A percentile compares a stretch with the other conserved stretches of the same genome.
Conservation (phyloP, 2,113 vertebrate species). For the Phalacrocorax pelagicus region DNA sequence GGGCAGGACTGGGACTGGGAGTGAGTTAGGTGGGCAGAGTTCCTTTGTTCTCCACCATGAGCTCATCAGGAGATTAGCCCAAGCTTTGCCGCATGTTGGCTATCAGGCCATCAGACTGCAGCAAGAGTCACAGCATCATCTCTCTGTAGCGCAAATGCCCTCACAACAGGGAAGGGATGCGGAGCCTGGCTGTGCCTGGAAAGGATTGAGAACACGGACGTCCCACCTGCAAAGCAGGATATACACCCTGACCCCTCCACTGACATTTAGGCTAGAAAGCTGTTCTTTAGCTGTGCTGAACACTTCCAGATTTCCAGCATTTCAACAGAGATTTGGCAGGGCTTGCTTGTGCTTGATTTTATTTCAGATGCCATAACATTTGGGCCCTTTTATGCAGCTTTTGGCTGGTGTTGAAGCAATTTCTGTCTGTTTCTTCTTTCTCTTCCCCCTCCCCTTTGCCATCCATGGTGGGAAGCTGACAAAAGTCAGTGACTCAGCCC, state of each 20-base stretch:
- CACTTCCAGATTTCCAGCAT: constrained; percentile 61
- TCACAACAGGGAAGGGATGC: background rate
- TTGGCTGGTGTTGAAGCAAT: constrained; percentile 46
- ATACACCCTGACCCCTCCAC: background rate
- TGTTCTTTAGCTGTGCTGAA: background rate
- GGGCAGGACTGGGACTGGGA: fast-evolving
- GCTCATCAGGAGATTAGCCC: background rate
- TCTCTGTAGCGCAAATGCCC: background rate
- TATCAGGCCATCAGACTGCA: background rate
- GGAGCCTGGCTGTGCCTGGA: background rate
- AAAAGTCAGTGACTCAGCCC: constrained; percentile 60
- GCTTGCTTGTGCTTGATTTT: constrained; percentile 6
- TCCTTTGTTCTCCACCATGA: background rate
- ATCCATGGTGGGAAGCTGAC: constrained; percentile 56
- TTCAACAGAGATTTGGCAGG: constrained; percentile 61
- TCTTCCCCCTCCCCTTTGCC: constrained; percentile 38
- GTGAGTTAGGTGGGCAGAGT: background rate
- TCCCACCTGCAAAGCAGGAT: constrained; percentile 5
- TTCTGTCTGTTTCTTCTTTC: constrained; percentile 57
- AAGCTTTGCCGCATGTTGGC: background rate
- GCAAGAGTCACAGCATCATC: background rate
- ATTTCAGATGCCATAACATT: constrained; percentile 58
- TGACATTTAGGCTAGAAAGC: background rate
- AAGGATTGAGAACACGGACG: fast-evolving
- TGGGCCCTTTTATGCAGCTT: constrained; percentile 49